phyloP scores from a whole-genome alignment of 64 coral and sea anemone species.

The Montipora efflorescens region DNA sequence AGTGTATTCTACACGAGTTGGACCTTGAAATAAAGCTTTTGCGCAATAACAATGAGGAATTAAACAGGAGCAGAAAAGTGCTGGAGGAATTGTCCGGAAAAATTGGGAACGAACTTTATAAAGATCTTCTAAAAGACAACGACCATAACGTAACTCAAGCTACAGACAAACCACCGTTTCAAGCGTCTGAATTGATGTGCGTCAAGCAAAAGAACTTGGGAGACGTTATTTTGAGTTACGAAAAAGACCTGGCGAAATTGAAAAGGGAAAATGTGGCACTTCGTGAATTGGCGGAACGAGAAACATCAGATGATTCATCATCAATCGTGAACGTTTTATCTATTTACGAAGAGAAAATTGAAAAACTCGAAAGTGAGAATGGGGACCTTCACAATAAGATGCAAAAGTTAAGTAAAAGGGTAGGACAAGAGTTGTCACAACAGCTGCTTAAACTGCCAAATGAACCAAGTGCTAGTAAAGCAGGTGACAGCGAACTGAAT shows the following conservation, averaged over 20 bases:
- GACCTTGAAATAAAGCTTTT: neutral
- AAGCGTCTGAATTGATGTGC: constrained; percentile 7
- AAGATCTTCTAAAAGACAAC: neutral
- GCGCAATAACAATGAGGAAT: neutral
- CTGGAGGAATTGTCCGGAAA: constrained; percentile 36
- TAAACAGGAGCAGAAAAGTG: neutral
- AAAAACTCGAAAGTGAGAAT: constrained; percentile 46
- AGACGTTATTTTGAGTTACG: constrained; percentile 49
- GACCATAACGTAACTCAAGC: neutral
- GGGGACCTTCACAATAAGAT: constrained; percentile 56
- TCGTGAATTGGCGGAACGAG: constrained; percentile 21
- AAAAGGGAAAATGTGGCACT: constrained; percentile 57
- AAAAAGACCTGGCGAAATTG: constrained; percentile 52
- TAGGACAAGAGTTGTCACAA: constrained; percentile 67
- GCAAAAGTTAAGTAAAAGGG: constrained; percentile 51
- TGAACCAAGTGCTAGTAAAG: neutral
- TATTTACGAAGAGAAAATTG: constrained; percentile 70
- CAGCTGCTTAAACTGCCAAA: constrained; percentile 47
- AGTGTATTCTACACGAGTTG: neutral
- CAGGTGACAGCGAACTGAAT: neutral
- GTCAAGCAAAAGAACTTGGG: constrained; percentile 1
- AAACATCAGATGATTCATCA: constrained; percentile 31
- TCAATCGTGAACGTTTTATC: constrained; percentile 20
- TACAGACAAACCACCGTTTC: neutral
- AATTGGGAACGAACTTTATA: constrained; percentile 6